These are phyloP conservation scores for Eupithecia centaureata DNA, from an alignment of 2,888 invertebrate genomes.

Conservation along the genomic window DNA sequence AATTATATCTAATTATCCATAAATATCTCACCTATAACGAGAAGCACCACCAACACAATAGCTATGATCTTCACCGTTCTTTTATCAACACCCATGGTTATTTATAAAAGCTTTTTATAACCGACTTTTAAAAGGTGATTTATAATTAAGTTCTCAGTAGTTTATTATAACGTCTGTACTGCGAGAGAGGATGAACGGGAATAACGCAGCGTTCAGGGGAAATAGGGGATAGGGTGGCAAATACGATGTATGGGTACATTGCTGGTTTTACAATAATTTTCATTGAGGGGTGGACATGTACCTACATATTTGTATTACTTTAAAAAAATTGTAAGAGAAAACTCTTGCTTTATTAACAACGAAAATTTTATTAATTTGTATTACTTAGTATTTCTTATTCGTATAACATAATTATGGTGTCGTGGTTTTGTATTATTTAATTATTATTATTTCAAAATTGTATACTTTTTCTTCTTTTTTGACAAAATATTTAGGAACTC, in stretches of 20 bases:
- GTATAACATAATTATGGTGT: too few relatives aligned
- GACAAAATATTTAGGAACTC: too few relatives aligned
- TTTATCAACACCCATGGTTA: conserved; percentile 71
- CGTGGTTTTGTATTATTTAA: too few relatives aligned
- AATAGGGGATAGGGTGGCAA: conserved; percentile 23
- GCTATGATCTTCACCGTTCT: conserved; percentile 72
- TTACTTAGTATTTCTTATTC: too few relatives aligned
- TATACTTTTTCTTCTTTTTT: too few relatives aligned
- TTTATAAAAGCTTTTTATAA: conserved; percentile 14
- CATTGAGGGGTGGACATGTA: neutral
- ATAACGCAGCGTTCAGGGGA: conserved; percentile 26
- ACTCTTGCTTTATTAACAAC: too few relatives aligned
- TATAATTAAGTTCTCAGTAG: neutral
- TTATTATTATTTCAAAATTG: too few relatives aligned
- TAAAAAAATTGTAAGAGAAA: too few relatives aligned
- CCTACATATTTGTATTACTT: too few relatives aligned
- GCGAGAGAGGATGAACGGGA: conserved; percentile 15
- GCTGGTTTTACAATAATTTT: conserved; percentile 40
- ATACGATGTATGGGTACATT: conserved; percentile 51
- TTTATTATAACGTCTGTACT: conserved; percentile 10
- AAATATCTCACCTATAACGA: conserved; percentile 66
- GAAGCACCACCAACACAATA: conserved; percentile 61
- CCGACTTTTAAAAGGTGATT: neutral
- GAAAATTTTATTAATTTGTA: too few relatives aligned
- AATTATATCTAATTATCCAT: neutral